Conservation (phyloP, 2,888 invertebrate species). For the Drosophila subsilvestris region DNA sequence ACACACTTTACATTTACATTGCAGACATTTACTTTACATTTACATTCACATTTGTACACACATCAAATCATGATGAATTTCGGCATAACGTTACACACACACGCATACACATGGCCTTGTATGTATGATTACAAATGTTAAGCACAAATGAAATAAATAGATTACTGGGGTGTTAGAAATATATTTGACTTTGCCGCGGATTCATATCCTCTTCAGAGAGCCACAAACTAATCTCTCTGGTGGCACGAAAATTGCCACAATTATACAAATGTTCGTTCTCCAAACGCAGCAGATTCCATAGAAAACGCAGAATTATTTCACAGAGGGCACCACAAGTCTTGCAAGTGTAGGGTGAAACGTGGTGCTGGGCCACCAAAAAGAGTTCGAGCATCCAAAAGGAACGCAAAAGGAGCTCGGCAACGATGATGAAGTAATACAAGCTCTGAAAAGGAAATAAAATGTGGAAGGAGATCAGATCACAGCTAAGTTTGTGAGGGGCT, state of each 20-base stretch:
- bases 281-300: constrained; percentile 99
- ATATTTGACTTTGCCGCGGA: background rate
- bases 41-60: background rate
- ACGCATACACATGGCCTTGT: no score
- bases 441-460: constrained; percentile 84
- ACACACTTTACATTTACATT: background rate
- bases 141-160: no score
- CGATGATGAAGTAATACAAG: constrained; percentile 92
- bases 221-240: constrained; percentile 90
- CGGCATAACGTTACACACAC: background rate
- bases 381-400: constrained; percentile 96
- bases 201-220: background rate
- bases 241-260: constrained; percentile 98
- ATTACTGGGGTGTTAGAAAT: background rate
- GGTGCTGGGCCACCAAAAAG: constrained; percentile 84
- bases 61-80: background rate
- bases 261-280: constrained; percentile 99
- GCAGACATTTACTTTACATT: no score
- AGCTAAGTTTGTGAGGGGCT: no score
- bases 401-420: constrained; percentile 95
- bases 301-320: constrained; percentile 94
- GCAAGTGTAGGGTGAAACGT: constrained; percentile 87
- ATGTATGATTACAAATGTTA: no score
- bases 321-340: constrained; percentile 90
- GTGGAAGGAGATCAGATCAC: background rate